Conservation (phyloP, 1,140 invertebrate genomes). For the Danaus plexippus region DNA sequence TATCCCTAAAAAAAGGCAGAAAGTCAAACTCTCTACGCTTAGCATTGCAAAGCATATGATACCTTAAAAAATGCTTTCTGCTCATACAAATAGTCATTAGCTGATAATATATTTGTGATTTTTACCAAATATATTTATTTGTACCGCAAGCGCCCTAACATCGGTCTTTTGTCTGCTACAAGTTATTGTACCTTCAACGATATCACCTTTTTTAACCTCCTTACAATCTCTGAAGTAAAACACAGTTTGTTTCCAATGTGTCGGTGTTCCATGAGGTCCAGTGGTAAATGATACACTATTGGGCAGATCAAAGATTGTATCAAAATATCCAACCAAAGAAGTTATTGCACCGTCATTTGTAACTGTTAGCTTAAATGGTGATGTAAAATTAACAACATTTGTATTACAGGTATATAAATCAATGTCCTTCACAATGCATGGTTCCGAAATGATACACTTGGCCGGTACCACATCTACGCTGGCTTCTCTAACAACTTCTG, state of each 20-base stretch:
- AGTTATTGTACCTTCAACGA: constrained; percentile 76
- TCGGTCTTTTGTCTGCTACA: constrained; percentile 70
- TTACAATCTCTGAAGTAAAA: constrained; percentile 86
- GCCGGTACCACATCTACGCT: constrained; percentile 87
- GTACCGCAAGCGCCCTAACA: constrained; percentile 55
- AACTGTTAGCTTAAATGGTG: constrained; percentile 82
- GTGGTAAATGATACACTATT: constrained; percentile 79
- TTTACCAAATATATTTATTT: constrained; percentile 66
- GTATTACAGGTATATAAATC: constrained; percentile 88
- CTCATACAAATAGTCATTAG: constrained; percentile 24
- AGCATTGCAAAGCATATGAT: constrained; percentile 1
- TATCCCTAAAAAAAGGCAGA: neutral
- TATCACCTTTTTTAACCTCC: constrained; percentile 81
- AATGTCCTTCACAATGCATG: constrained; percentile 78
- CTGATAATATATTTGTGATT: constrained; percentile 65
- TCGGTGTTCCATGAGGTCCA: constrained; percentile 81
- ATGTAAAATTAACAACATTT: constrained; percentile 85
- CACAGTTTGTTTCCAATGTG: constrained; percentile 98
- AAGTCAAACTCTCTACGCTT: constrained; percentile 20
- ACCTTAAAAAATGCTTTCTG: neutral
- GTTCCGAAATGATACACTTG: constrained; percentile 83
- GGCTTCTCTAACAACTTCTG: constrained; percentile 91
- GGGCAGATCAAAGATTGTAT: constrained; percentile 87
- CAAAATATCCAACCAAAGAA: constrained; percentile 94
- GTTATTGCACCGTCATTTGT: constrained; percentile 83